Base-by-base conservation (phyloP, 1,140 invertebrate species). In the Pararge aegeria region DNA sequence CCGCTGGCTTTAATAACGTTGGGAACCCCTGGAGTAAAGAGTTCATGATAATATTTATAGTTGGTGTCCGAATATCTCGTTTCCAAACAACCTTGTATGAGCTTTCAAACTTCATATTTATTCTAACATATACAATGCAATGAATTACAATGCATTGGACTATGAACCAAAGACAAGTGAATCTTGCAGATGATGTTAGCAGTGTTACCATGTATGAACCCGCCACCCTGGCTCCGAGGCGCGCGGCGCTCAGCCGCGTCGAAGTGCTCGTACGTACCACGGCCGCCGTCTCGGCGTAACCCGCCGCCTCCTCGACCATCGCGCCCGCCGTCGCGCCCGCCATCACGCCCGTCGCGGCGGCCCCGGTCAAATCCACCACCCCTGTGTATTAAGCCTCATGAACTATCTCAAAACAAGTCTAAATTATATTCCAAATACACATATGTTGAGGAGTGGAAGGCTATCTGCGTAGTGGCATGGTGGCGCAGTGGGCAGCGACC, bases 211-310 rank as follows among this genome's bases (percentile, higher is more conserved):
- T 87, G 78, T 75, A 75, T 72, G 68, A 83, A 78, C 75, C 90
- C 85, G 64, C 90, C 84, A 64, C 87, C 86, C 71, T 89, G 71
- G 60, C 82, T 56, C 44, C 89, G 74, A 13, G 78, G 78, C 61
- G 69, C 73, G 48, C 82, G 76, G 64, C 79, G 80, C 49, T 83
- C 82, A 44, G 55, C 56, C 20, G 61, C 78, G 19, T 85, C 84
- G 75, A 80, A 83, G 74, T 85, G 75, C 67, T 85, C 78, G 81
- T 88, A 86, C 83, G 69, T 88, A 83, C 85, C 84, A 56, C 84
- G 78, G 24, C 70, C 69, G 40, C 66, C 76, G 55, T 76, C 80
- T 4, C 80, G 49, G 44, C 76, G 51, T 68, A 74, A 89, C 49
- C 89, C 71, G 83, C 72, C 49, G 29, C 20, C 87, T 80, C 71